These are phyloP conservation scores for Temnothorax nylanderi DNA, from an alignment of 1,140 invertebrate genomes.

Conservation along the genomic window DNA sequence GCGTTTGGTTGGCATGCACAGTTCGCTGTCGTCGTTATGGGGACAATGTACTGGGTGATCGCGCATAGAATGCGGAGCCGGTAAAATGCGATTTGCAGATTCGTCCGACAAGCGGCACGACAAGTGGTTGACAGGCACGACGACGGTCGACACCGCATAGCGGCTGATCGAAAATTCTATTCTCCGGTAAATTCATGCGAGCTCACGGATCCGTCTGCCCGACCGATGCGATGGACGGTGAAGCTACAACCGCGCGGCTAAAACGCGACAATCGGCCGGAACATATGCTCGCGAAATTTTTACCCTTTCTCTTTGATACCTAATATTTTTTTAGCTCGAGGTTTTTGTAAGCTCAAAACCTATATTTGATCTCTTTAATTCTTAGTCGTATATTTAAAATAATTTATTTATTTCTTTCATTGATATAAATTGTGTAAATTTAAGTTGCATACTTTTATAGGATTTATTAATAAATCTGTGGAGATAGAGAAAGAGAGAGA, in stretches of 20 bases:
- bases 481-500: background rate
- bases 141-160: constrained; percentile 45
- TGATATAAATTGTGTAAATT: background rate
- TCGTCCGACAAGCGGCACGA: constrained; percentile 57
- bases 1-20: background rate
- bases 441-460: background rate
- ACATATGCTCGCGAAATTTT: constrained; percentile 10
- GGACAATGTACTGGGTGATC: constrained; percentile 50
- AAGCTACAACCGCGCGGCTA: background rate
- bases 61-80: constrained; percentile 37
- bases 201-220: constrained; percentile 11
- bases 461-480: background rate
- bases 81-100: constrained; percentile 62
- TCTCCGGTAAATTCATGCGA: constrained; percentile 46
- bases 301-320: background rate
- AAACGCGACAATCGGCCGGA: constrained; percentile 8
- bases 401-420: background rate
- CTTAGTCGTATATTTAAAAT: background rate
- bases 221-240: constrained; percentile 3
- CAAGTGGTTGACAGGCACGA: constrained; percentile 66
- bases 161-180: constrained; percentile 70
- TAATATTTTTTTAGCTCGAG: constrained; percentile 3
- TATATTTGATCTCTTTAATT: background rate
- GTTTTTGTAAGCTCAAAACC: background rate
- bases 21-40: constrained; percentile 46